Base-by-base conservation (phyloP, 2,888 invertebrate species). In the Halictus ligatus region DNA sequence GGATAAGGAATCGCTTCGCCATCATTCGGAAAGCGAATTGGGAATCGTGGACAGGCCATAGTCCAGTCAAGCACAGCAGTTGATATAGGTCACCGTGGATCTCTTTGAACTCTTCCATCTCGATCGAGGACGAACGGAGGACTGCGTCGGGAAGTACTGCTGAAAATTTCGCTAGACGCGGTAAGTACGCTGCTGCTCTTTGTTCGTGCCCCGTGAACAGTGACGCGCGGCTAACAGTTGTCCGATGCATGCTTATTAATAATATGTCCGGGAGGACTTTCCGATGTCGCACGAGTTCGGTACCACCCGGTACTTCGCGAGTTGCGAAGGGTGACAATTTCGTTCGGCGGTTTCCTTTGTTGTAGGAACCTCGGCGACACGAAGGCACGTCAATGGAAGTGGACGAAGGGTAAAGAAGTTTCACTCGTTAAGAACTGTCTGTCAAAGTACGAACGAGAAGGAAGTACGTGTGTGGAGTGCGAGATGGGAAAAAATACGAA, bases 401-500 rank as follows among this genome's bases (percentile, higher is more conserved):
- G 13, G 2, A 60, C 12, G 40, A 0, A 21, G 10, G 69, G 35
- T n/a, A 18, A 7, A 8, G 35, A 40, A n/a, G 21, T 69, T 43
- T 40, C 12, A 1, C 12, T n/a, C 10, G 18, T 10, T 21, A 18
- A 40, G 54, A 75, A 13, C 54, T 13, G 54, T 54, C 35, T 12
- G 35, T 18, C 10, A n/a, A 40, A 35, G 10, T 64, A 76, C 69
- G 64, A 25, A 35, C 72, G 69, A 48, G 35, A 67, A 83, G 77
- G 54, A 71, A 85, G 77, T 83, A 29, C 21, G 64, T 40, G 7
- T 75, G 43, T 72, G 3, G 12, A 50, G 46, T n/a, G 21, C 50
- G 10, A 0, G 10, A 15, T 25, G 25, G 25, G 25, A 50, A 86
- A 85, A 88, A 85, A 84, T 81, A 40, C 40, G 35, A 58, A 77